A percentile compares a stretch with the other conserved stretches of the same genome.
Evolutionary conservation across 2,888 invertebrate species (phyloP).

Genomic region (Terebella lapidaria): DNA sequence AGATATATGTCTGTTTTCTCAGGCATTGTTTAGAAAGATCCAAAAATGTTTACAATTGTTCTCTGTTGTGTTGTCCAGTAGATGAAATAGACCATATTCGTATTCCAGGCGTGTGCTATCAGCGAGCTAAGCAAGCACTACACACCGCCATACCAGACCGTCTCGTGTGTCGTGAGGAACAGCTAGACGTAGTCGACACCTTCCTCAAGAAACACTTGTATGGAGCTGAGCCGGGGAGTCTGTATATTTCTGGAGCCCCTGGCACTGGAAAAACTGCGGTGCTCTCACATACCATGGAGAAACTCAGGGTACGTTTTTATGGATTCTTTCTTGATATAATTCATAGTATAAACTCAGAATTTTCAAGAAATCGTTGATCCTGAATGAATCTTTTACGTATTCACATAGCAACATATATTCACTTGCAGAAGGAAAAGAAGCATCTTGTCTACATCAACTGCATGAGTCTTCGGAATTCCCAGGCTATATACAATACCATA

Average conservation of each 20-base stretch:
- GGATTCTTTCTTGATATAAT: too few species aligned
- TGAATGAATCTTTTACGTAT: too few species aligned
- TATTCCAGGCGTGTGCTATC: constrained; percentile 34
- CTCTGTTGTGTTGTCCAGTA: too few species aligned
- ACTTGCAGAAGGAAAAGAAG: constrained; percentile 11
- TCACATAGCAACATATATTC: too few species aligned
- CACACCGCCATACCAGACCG: constrained; percentile 58
- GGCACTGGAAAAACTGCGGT: constrained; percentile 96
- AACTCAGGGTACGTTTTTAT: constrained; percentile 60
- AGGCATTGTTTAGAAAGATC: too few species aligned
- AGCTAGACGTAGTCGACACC: constrained; percentile 65
- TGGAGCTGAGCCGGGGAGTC: constrained; percentile 67
- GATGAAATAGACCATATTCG: too few species aligned
- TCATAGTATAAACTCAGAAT: too few species aligned
- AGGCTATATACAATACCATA: constrained; percentile 73
- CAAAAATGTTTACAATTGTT: too few species aligned
- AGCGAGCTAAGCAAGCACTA: constrained; percentile 55
- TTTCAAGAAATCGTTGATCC: too few species aligned
- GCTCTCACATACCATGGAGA: constrained; percentile 68
- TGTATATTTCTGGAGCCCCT: constrained; percentile 94
- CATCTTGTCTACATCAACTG: constrained; percentile 73
- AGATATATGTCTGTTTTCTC: too few species aligned
- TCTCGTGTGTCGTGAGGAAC: constrained; percentile 69
- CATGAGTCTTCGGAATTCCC: constrained; percentile 79
- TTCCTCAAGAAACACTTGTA: constrained; percentile 68